Base-by-base conservation (phyloP, 2,113 vertebrate species). In the Peromyscus maniculatus region DNA sequence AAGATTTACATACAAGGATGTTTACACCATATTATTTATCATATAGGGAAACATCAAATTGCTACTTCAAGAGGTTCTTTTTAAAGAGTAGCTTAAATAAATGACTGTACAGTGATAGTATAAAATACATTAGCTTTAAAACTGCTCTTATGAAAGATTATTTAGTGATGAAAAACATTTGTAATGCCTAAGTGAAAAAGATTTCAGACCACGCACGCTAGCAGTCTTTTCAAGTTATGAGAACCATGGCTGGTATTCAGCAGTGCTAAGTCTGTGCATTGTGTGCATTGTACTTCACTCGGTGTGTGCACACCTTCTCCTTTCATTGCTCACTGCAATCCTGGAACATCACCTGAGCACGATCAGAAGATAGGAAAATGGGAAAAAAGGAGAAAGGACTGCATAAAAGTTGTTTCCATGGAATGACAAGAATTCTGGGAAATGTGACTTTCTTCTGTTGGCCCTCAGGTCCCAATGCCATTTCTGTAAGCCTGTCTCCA, bases 401-500 rank as follows among this genome's bases (percentile, higher is more conserved):
- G 22, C n/a, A 67, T 88, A 69, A 67, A 87, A 77, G 39, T 74
- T 79, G 43, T 87, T 89, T 91, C 39, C 55, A 93, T 92, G 33
- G 49, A 57, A 95, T 39, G 64, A 22, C 39, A 87, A 79, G 67
- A 93, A 87, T 75, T 66, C 67, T 95, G 33, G 78, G 46, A 83
- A 96, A 83, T 59, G 16, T 91, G 33, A 95, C 28, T 97, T 4
- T 97, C 10, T 97, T 97, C 1, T 98, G 0, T 97, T 98, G 90
- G 77, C 96, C 28, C 36, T 0, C 84, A 99, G 99, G 99, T 98
- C 99, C 99, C 9, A 99, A 99, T 69, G 99, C 99, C 62, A 99
- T 99, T 98, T 99, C 99, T 0, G 99, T 99, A 92, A 99, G 99
- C 98, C 97, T 99, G 97, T 99, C 99, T 92, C 99, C 99, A 0